Evolutionary conservation across 1,140 invertebrate species (phyloP).

Genomic region (Anastatus disparis): DNA sequence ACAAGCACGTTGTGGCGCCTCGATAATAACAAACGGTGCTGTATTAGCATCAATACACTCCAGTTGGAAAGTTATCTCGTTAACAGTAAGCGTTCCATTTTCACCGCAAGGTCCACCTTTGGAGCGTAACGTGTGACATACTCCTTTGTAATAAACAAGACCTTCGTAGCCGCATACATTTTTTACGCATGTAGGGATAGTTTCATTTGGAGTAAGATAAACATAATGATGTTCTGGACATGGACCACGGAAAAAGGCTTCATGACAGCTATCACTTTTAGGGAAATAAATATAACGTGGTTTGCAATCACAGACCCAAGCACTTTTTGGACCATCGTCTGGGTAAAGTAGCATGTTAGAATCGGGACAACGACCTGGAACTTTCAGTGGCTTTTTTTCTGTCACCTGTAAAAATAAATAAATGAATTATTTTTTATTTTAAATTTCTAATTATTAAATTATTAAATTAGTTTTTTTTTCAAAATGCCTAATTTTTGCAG

Average conservation of each 20-base stretch:
- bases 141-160: slow-evolving; percentile 63
- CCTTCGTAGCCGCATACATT: slow-evolving; percentile 71
- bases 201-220: slow-evolving; percentile 65
- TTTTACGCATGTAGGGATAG: slow-evolving; percentile 68
- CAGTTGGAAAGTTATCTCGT: slow-evolving; percentile 54
- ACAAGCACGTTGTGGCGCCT: slow-evolving; percentile 47
- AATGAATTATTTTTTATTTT: no score
- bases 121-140: slow-evolving; percentile 66
- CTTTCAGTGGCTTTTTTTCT: background rate
- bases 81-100: slow-evolving; percentile 46
- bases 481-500: no score
- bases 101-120: slow-evolving; percentile 59
- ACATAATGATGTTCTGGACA: slow-evolving; percentile 69
- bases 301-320: slow-evolving; percentile 77
- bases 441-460: no score
- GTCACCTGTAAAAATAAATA: slow-evolving; percentile 6
- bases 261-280: slow-evolving; percentile 69
- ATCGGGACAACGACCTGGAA: slow-evolving; percentile 62
- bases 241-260: slow-evolving; percentile 72
- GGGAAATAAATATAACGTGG: slow-evolving; percentile 73
- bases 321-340: slow-evolving; percentile 67
- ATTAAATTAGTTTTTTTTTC: no score
- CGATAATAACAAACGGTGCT: slow-evolving; percentile 49
- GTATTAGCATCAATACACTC: slow-evolving; percentile 46
- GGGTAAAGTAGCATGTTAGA: slow-evolving; percentile 75